Percentiles rank a stretch among this genome's conserved stretches.
These are phyloP conservation scores for Drosophila seguyi DNA, from an alignment of 1,140 invertebrate species.

Conservation along the genomic window DNA sequence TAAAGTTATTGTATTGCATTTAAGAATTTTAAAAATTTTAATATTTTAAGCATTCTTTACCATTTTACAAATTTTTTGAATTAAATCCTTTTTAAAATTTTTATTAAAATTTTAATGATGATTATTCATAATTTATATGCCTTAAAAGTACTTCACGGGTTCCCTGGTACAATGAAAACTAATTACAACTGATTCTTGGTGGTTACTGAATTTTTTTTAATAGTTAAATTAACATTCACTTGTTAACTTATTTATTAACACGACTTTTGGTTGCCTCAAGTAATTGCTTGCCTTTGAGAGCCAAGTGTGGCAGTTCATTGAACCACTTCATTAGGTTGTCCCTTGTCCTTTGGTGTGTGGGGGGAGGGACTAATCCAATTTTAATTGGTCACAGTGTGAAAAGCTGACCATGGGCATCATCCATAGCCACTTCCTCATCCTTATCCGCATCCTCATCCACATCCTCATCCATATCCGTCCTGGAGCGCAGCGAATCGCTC, in stretches of 20 bases:
- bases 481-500: not conserved
- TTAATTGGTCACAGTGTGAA: slow-evolving; percentile 43
- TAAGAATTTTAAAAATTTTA: too few species aligned
- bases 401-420: slow-evolving; percentile 18
- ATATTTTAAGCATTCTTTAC: too few species aligned
- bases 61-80: too few species aligned
- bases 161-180: too few species aligned
- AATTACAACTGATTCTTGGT: too few species aligned
- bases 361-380: slow-evolving; percentile 27
- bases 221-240: not conserved
- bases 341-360: not conserved
- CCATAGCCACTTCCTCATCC: not conserved
- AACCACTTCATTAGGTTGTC: slow-evolving; percentile 31
- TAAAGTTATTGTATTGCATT: too few species aligned
- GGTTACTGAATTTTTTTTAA: not conserved
- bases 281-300: not conserved
- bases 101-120: too few species aligned
- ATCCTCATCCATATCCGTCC: not conserved
- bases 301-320: not conserved
- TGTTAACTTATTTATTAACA: not conserved
- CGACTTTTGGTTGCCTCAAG: not conserved
- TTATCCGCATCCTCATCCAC: not conserved
- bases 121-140: too few species aligned
- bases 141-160: too few species aligned
- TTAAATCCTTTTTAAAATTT: too few species aligned